Evolutionary conservation across 2,888 invertebrate genomes (phyloP).

Genomic region (Erpobdella octoculata): DNA sequence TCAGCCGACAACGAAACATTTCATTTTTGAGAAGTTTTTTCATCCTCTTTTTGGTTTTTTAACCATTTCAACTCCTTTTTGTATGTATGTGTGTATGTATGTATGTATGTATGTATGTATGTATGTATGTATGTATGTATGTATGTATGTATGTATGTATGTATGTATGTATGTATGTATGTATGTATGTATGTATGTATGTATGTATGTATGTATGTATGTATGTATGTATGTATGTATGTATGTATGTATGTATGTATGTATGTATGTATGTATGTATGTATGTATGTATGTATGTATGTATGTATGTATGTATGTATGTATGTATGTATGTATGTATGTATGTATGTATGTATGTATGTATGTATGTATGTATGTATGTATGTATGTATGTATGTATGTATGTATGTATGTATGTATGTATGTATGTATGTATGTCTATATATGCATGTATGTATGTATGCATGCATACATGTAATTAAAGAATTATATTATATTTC

Average conservation of each 20-base stretch:
- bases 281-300: slow-evolving; percentile 1
- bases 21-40: no score
- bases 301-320: slow-evolving; percentile 1
- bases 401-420: slow-evolving; percentile 26
- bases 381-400: slow-evolving; percentile 9
- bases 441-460: background rate
- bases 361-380: slow-evolving; percentile 32
- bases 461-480: no score
- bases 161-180: slow-evolving; percentile 9
- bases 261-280: slow-evolving; percentile 1
- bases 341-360: slow-evolving; percentile 26
- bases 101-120: background rate
- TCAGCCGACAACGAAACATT: no score
- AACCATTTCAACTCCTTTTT: background rate
- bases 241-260: slow-evolving; percentile 1
- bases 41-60: no score
- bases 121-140: slow-evolving; percentile 1
- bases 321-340: slow-evolving; percentile 30
- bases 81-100: background rate
- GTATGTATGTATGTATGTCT: no score
- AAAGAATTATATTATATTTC: no score
- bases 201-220: background rate
- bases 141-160: background rate
- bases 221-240: slow-evolving; percentile 1
- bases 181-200: slow-evolving; percentile 1